Percentiles rank a stretch among this genome's conserved stretches.
These are phyloP conservation scores for Fissipunctia ypsillon DNA, from an alignment of 2,888 invertebrate species.

Conservation along the genomic window DNA sequence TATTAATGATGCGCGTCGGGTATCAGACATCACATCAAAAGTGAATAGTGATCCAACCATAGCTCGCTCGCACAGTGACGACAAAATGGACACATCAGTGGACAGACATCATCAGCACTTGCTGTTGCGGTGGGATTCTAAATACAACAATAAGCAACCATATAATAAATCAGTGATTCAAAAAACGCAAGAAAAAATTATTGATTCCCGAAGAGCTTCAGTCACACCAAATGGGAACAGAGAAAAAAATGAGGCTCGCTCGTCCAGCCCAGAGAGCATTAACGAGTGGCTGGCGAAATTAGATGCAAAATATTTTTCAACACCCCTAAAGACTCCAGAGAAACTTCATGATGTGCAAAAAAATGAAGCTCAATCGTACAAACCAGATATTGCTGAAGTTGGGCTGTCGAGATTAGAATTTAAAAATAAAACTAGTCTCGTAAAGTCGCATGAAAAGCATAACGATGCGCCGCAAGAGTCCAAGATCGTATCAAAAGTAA, in stretches of 20 bases:
- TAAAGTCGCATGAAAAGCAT: conserved; percentile 3
- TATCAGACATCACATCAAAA: conserved; percentile 31
- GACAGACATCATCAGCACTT: not conserved
- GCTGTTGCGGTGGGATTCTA: not conserved
- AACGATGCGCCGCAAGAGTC: not conserved
- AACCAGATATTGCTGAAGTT: not conserved
- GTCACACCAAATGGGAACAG: not conserved
- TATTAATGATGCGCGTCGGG: not conserved
- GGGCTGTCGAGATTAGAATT: conserved; percentile 4
- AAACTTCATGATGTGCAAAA: conserved; percentile 2
- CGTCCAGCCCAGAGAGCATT: conserved; percentile 4
- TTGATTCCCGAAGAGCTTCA: not conserved
- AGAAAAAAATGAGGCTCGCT: not conserved
- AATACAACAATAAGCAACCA: conserved; percentile 6
- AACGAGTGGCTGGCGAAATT: conserved; percentile 21
- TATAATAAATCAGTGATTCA: conserved; percentile 1
- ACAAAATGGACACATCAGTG: not conserved
- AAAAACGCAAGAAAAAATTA: not conserved
- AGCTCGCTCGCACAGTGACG: not conserved
- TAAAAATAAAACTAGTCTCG: conserved; percentile 9
- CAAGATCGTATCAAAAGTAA: not conserved
- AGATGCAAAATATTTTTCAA: conserved; percentile 38
- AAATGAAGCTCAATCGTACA: conserved; percentile 5
- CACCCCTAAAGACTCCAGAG: not conserved
- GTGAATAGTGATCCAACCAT: conserved; percentile 6